These are phyloP conservation scores for Drosophila sulfurigaster DNA, from an alignment of 1,140 invertebrate species.

Conservation along the genomic window DNA sequence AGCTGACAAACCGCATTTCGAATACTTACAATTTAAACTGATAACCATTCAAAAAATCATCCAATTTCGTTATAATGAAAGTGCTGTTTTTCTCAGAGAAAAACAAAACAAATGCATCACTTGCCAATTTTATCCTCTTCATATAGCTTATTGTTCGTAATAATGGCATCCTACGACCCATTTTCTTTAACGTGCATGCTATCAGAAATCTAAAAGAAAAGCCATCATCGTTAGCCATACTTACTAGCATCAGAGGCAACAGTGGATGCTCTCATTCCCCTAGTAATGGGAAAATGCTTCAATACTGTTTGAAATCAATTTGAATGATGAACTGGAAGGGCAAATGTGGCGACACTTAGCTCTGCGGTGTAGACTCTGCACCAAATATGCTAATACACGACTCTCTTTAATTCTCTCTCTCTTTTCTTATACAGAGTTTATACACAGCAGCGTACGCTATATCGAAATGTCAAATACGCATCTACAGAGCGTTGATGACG, in stretches of 20 bases:
- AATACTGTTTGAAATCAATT: conserved; percentile 82
- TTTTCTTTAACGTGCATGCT: conserved; percentile 77
- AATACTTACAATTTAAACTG: too few relatives aligned
- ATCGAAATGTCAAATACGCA: conserved; percentile 86
- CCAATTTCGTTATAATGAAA: too few relatives aligned
- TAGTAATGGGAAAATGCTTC: conserved; percentile 74
- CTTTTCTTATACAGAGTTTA: conserved; percentile 82
- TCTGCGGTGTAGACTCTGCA: neutral
- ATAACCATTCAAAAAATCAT: too few relatives aligned
- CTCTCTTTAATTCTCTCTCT: neutral
- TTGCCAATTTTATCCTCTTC: too few relatives aligned
- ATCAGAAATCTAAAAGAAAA: conserved; percentile 82
- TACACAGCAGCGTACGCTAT: conserved; percentile 85
- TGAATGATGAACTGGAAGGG: conserved; percentile 75
- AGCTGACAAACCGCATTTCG: too few relatives aligned
- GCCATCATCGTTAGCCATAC: conserved; percentile 75
- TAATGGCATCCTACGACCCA: conserved; percentile 73
- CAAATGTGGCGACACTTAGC: conserved; percentile 35
- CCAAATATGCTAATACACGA: conserved; percentile 25
- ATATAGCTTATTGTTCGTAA: conserved; percentile 52
- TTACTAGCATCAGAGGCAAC: conserved; percentile 4
- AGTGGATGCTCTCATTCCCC: conserved; percentile 23
- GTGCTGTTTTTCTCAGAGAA: too few relatives aligned
- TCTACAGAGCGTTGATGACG: conserved; percentile 85
- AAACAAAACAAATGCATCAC: too few relatives aligned